A percentile compares a stretch with the other conserved stretches of the same genome.
These are phyloP conservation scores for Chaunax sp. DNA, from an alignment of 2,797 vertebrate species.

Conservation along the genomic window DNA sequence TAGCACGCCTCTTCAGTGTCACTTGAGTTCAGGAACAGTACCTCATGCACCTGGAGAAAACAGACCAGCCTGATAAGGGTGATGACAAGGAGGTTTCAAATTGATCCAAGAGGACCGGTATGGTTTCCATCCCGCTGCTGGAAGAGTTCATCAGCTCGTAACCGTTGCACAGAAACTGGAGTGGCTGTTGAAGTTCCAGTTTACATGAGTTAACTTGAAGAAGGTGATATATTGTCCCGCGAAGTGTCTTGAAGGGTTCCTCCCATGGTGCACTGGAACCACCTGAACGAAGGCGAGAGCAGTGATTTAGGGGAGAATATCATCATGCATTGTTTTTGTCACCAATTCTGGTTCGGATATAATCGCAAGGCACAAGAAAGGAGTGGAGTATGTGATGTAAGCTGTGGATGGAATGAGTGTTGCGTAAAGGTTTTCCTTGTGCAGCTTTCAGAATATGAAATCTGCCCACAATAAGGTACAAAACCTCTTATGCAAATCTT, in stretches of 20 bases:
- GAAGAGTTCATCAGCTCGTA: conserved; percentile 3
- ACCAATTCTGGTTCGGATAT: not conserved
- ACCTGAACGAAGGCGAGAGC: not conserved
- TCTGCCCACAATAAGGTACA: not conserved
- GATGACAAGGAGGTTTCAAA: conserved; percentile 2
- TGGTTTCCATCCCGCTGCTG: not conserved
- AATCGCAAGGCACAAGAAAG: not conserved
- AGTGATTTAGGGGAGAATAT: not conserved
- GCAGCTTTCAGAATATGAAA: not conserved
- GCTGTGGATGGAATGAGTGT: not conserved
- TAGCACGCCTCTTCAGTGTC: conserved; percentile 24
- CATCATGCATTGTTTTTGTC: not conserved
- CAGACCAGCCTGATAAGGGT: conserved; percentile 4
- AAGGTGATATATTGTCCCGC: not conserved
- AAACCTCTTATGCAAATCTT: too few species aligned
- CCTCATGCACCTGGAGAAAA: conserved; percentile 7
- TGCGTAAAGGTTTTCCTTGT: not conserved
- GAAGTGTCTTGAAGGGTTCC: not conserved
- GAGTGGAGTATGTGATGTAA: not conserved
- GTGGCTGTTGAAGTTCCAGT: not conserved
- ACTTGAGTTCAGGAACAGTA: conserved; percentile 25
- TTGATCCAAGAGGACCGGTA: not conserved
- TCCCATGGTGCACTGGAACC: too few species aligned
- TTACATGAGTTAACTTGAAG: not conserved
- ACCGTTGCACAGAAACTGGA: not conserved